A percentile compares a stretch with the other conserved stretches of the same genome.
phyloP scores from a whole-genome alignment of 35 echinoderm and acorn worm genomes.

The Stichopus chloronotus region DNA sequence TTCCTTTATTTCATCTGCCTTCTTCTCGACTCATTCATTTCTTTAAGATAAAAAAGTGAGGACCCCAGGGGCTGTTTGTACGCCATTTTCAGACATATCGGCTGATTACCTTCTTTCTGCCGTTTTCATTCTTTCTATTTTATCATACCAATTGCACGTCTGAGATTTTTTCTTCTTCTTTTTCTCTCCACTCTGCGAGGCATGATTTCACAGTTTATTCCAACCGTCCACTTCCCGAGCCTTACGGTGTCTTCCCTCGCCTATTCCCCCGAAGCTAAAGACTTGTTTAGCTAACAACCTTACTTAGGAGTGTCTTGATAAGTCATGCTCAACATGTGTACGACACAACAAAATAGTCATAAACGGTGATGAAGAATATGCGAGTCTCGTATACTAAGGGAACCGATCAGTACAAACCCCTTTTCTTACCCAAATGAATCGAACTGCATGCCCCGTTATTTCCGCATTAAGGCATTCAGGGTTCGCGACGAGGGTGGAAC shows the following conservation, averaged over 20 bases:
- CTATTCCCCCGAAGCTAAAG: slow-evolving; percentile 9
- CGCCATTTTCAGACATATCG: slow-evolving; percentile 55
- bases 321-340: slow-evolving; percentile 45
- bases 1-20: slow-evolving; percentile 2
- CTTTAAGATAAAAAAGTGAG: slow-evolving; percentile 10
- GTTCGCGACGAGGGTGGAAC: not conserved
- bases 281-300: slow-evolving; percentile 25
- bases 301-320: not conserved
- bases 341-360: not conserved
- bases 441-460: no score
- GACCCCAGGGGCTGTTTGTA: slow-evolving; percentile 54
- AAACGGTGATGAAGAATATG: no score
- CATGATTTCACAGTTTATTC: slow-evolving; percentile 38
- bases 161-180: slow-evolving; percentile 10
- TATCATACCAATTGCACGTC: slow-evolving; percentile 20
- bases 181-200: not conserved
- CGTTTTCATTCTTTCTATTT: slow-evolving; percentile 10
- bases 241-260: slow-evolving; percentile 8
- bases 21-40: not conserved
- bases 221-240: slow-evolving; percentile 23
- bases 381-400: no score
- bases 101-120: slow-evolving; percentile 39
- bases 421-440: no score
- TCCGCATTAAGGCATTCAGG: not conserved
- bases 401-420: no score